Conservation (phyloP, 2,888 invertebrate genomes). For the Alcis repandata region DNA sequence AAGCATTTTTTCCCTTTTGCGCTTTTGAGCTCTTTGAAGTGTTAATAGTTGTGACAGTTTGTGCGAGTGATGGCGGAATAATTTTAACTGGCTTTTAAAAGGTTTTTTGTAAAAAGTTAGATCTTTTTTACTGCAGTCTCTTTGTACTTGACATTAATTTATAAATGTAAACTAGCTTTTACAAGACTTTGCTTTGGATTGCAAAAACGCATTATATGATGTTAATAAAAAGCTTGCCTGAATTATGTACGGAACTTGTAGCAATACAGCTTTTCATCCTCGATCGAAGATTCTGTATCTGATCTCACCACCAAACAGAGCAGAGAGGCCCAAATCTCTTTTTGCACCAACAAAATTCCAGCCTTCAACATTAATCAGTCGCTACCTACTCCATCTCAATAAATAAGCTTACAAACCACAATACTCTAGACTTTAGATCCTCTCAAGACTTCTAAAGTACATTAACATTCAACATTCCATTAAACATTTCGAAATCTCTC, state of each 20-base stretch:
- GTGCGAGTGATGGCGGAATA: background rate
- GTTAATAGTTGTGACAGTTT: constrained; percentile 16
- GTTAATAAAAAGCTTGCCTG: too few species aligned
- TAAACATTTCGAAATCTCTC: constrained; percentile 20
- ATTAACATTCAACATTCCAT: constrained; percentile 11
- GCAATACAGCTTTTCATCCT: too few species aligned
- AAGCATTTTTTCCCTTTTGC: background rate
- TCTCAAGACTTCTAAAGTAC: background rate
- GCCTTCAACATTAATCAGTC: background rate
- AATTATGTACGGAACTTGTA: too few species aligned
- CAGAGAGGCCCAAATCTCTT: too few species aligned
- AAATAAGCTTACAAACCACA: background rate
- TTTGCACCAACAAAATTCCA: background rate
- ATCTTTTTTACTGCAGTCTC: too few species aligned
- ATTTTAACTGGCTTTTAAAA: constrained; percentile 1
- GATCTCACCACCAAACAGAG: too few species aligned
- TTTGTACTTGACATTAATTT: too few species aligned
- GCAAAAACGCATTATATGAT: too few species aligned
- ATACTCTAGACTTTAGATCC: background rate
- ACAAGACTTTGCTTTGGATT: too few species aligned
- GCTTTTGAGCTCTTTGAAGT: constrained; percentile 13
- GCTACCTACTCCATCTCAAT: background rate
- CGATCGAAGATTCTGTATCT: too few species aligned
- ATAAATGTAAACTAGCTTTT: too few species aligned
- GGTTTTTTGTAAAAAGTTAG: background rate